Conservation (phyloP, 2,888 invertebrate species). For the Habroteleia sp. region DNA sequence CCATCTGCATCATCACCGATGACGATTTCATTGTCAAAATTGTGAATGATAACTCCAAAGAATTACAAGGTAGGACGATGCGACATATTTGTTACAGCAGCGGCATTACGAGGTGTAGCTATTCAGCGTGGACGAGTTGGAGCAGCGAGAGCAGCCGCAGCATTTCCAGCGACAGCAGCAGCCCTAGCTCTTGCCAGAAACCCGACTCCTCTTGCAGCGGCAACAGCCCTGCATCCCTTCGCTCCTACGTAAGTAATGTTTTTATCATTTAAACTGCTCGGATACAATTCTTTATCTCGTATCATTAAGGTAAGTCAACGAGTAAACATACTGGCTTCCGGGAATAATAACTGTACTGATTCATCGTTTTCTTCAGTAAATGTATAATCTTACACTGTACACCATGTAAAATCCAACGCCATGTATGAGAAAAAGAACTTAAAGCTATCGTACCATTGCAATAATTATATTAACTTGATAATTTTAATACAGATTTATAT, state of each 20-base stretch:
- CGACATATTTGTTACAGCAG: constrained; percentile 84
- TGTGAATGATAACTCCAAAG: constrained; percentile 38
- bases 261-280: constrained; percentile 5
- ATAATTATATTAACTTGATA: too few species aligned
- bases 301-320: constrained; percentile 24
- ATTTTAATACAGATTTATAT: too few species aligned
- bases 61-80: constrained; percentile 72
- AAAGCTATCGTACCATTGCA: too few species aligned
- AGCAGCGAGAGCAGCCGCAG: constrained; percentile 83
- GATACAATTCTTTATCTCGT: constrained; percentile 12
- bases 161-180: constrained; percentile 86
- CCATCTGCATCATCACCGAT: constrained; percentile 57
- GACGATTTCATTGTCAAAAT: constrained; percentile 46
- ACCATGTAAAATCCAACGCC: too few species aligned
- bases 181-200: constrained; percentile 86
- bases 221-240: constrained; percentile 92
- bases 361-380: too few species aligned
- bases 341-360: too few species aligned
- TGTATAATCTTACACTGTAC: too few species aligned
- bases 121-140: constrained; percentile 88
- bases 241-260: constrained; percentile 91
- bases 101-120: constrained; percentile 91
- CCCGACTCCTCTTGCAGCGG: constrained; percentile 86
- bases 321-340: too few species aligned
- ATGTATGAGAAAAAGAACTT: too few species aligned